phyloP scores from a whole-genome alignment of 2,113 vertebrate genomes.

The Actinemys pallida region DNA sequence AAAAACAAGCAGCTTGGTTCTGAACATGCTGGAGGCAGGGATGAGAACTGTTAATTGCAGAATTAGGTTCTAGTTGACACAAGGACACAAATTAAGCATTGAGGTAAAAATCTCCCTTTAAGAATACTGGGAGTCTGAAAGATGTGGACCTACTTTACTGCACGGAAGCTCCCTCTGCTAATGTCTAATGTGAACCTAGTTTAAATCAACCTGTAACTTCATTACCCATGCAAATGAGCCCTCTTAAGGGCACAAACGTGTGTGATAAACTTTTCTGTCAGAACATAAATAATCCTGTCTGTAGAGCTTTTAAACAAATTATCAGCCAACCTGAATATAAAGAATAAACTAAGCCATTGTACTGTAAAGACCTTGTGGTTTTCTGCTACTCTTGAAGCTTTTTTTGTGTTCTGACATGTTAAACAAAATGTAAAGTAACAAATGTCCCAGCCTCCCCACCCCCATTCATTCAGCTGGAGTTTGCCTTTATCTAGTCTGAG shows the following conservation, averaged over 20 bases:
- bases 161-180: neutral
- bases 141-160: neutral
- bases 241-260: neutral
- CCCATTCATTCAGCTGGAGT: neutral
- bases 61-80: constrained; percentile 38
- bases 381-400: neutral
- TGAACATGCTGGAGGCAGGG: neutral
- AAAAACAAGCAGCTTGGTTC: neutral
- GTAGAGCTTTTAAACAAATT: constrained; percentile 50
- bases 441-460: neutral
- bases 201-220: constrained; percentile 51
- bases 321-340: constrained; percentile 7
- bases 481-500: neutral
- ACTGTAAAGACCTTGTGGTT: neutral
- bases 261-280: constrained; percentile 2
- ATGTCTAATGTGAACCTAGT: rapidly evolving
- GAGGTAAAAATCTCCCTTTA: constrained; percentile 36
- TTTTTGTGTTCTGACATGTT: neutral
- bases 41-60: constrained; percentile 46
- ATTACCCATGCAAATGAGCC: constrained; percentile 25
- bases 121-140: constrained; percentile 10
- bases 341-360: constrained; percentile 6
- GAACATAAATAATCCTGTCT: constrained; percentile 10
- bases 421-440: neutral
- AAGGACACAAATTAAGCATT: constrained; percentile 2